Evolutionary conservation across 2,888 invertebrate genomes (phyloP).

Genomic region (Tiphia femorata): DNA sequence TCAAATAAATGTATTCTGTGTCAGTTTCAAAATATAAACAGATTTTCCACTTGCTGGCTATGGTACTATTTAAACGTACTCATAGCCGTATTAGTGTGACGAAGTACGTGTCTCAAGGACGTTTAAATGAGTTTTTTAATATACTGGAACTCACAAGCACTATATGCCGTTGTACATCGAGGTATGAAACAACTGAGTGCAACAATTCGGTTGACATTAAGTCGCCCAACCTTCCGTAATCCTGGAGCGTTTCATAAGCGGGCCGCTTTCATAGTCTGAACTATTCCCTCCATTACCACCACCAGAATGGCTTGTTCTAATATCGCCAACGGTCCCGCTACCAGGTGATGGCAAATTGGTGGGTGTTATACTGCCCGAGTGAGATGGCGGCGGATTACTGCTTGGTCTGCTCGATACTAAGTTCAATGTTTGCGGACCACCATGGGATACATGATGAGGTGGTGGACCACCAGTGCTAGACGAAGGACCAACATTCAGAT

Average conservation of each 20-base stretch:
- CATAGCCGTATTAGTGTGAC: constrained; percentile 5
- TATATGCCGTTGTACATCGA: constrained; percentile 56
- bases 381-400: constrained; percentile 65
- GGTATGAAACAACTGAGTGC: constrained; percentile 47
- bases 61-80: constrained; percentile 10
- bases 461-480: constrained; percentile 53
- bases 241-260: constrained; percentile 85
- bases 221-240: constrained; percentile 92
- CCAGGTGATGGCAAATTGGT: constrained; percentile 83
- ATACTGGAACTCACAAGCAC: constrained; percentile 51
- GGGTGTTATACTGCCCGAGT: constrained; percentile 83
- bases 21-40: constrained; percentile 53
- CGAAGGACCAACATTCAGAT: constrained; percentile 61
- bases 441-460: constrained; percentile 58
- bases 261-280: constrained; percentile 77
- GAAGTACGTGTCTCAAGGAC: constrained; percentile 19
- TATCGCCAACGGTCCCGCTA: constrained; percentile 71
- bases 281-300: constrained; percentile 69
- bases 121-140: constrained; percentile 28
- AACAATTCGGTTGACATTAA: constrained; percentile 72
- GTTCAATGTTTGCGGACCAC: constrained; percentile 60
- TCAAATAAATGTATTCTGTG: constrained; percentile 50
- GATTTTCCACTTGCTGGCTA: constrained; percentile 20
- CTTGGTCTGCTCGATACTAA: constrained; percentile 64
- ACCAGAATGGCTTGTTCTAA: constrained; percentile 69